Conservation (phyloP, 30 jellyfish, hydroid and myxozoan species). For the Mastigias papua region DNA sequence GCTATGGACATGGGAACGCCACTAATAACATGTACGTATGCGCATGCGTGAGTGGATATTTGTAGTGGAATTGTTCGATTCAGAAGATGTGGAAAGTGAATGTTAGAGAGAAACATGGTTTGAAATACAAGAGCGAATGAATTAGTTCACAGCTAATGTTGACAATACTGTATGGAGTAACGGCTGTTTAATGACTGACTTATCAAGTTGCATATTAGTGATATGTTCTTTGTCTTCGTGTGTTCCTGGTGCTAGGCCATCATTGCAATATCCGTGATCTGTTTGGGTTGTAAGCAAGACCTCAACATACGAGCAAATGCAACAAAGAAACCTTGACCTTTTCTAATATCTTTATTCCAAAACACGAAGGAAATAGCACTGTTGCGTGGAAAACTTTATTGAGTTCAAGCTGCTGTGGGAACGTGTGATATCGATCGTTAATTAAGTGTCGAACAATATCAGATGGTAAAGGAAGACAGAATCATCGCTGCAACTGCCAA, state of each 20-base stretch:
- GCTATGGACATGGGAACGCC: neutral
- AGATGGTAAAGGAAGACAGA: neutral
- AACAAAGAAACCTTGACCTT: neutral
- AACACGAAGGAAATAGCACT: neutral
- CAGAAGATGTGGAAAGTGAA: slow-evolving; percentile 12
- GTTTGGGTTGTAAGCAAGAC: neutral
- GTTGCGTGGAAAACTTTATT: neutral
- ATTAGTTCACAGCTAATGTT: neutral
- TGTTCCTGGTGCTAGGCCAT: slow-evolving; percentile 8
- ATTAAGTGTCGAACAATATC: neutral
- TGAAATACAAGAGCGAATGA: neutral
- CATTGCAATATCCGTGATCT: slow-evolving; percentile 1
- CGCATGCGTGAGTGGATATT: slow-evolving; percentile 14
- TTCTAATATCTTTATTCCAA: neutral
- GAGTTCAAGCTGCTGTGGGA: neutral
- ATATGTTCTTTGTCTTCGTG: neutral
- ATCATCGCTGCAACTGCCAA: neutral
- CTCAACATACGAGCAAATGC: neutral
- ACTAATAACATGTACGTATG: no score
- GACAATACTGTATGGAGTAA: neutral
- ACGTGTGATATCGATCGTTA: neutral
- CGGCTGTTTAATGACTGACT: neutral
- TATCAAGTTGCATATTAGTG: neutral
- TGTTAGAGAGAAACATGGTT: neutral
- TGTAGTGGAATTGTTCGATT: neutral